A percentile compares a stretch with the other conserved stretches of the same genome.
These are phyloP conservation scores for Synergus japonicus DNA, from an alignment of 2,888 invertebrate genomes.

Conservation along the genomic window DNA sequence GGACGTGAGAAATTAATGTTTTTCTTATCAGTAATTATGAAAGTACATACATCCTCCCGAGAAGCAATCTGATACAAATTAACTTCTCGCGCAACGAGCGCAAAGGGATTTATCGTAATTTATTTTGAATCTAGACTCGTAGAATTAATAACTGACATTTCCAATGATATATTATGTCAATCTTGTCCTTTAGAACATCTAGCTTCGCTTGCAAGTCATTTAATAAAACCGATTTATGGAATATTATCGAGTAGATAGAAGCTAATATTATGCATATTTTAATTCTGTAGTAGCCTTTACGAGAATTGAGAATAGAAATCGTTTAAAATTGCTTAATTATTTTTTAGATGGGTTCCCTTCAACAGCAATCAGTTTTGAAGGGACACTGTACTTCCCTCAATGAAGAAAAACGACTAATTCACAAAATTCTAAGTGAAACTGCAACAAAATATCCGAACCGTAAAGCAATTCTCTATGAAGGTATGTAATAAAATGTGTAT, in stretches of 20 bases:
- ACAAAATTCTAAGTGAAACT: slow-evolving; percentile 81
- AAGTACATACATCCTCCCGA: not conserved
- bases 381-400: slow-evolving; percentile 62
- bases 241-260: not conserved
- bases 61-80: not conserved
- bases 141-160: slow-evolving; percentile 13
- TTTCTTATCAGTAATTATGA: slow-evolving; percentile 15
- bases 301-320: not conserved
- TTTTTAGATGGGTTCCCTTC: slow-evolving; percentile 85
- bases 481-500: slow-evolving; percentile 68
- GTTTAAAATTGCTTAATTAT: not conserved
- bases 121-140: not conserved
- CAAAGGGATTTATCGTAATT: not conserved
- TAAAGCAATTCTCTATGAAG: slow-evolving; percentile 82
- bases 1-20: not conserved
- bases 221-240: not conserved
- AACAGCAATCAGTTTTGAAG: slow-evolving; percentile 85
- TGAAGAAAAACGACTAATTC: slow-evolving; percentile 77
- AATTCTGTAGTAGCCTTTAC: too few species aligned
- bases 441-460: slow-evolving; percentile 79
- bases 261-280: not conserved
- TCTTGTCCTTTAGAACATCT: not conserved
- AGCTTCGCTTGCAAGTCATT: not conserved
- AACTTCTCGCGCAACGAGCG: not conserved
- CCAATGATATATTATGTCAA: slow-evolving; percentile 9